Conservation (phyloP, 2,797 vertebrate genomes). For the Cuculus canorus region DNA sequence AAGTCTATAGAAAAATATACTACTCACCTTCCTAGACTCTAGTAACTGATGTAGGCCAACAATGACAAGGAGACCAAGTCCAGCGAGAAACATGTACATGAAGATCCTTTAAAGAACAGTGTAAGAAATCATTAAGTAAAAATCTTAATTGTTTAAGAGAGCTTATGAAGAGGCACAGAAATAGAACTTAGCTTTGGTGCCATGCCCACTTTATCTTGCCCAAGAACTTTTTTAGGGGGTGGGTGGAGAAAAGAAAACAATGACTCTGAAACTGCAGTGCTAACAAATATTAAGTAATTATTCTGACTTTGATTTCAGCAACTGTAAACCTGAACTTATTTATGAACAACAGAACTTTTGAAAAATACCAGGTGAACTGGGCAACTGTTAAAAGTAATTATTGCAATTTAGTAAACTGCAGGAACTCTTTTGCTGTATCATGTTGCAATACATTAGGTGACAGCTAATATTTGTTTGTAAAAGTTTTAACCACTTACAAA, state of each 20-base stretch:
- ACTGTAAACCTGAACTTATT: neutral
- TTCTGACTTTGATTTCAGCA: neutral
- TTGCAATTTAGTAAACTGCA: neutral
- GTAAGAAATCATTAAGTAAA: neutral
- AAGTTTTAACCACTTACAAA: neutral
- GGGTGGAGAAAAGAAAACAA: neutral
- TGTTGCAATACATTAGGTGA: neutral
- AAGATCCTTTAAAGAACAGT: conserved; percentile 85
- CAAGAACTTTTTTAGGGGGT: neutral
- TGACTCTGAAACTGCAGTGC: neutral
- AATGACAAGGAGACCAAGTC: conserved; percentile 89
- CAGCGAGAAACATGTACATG: conserved; percentile 97
- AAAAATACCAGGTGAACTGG: neutral
- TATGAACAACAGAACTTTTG: neutral
- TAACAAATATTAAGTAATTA: neutral
- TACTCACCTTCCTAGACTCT: conserved; percentile 93
- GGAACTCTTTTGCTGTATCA: neutral
- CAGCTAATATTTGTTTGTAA: neutral
- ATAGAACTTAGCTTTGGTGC: neutral
- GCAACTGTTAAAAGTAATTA: neutral
- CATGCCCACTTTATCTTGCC: neutral
- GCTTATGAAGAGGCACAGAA: neutral
- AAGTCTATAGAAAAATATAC: neutral
- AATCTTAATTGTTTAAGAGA: neutral
- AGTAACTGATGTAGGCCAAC: conserved; percentile 95